These are phyloP conservation scores for Drosophila rubida DNA, from an alignment of 2,888 invertebrate genomes.

Conservation along the genomic window DNA sequence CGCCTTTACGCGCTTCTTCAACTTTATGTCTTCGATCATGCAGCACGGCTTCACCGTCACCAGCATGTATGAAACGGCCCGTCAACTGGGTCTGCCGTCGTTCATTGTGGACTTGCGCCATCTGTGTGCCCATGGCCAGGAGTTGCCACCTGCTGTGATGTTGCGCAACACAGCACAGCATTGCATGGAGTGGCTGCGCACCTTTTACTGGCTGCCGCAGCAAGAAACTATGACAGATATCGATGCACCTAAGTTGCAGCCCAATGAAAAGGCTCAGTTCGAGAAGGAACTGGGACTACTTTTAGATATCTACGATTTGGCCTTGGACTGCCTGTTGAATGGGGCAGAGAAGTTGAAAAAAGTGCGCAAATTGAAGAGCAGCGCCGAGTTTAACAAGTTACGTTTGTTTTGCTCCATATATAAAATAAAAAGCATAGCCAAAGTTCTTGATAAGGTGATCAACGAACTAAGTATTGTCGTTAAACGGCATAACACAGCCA, in stretches of 20 bases:
- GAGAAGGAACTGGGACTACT: slow-evolving; percentile 66
- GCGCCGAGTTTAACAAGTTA: slow-evolving; percentile 67
- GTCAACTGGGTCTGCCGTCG: slow-evolving; percentile 81
- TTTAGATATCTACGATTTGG: slow-evolving; percentile 78
- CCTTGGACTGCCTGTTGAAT: slow-evolving; percentile 67
- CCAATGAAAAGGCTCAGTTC: slow-evolving; percentile 71
- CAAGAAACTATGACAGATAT: slow-evolving; percentile 72
- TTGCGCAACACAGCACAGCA: slow-evolving; percentile 76
- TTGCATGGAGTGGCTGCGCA: slow-evolving; percentile 83
- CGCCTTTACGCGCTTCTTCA: slow-evolving; percentile 83
- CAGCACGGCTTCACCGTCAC: slow-evolving; percentile 74
- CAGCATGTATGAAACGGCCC: slow-evolving; percentile 84
- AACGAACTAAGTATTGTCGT: slow-evolving; percentile 59
- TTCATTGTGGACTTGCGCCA: slow-evolving; percentile 84
- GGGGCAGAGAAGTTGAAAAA: slow-evolving; percentile 71
- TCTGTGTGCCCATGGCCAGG: slow-evolving; percentile 84
- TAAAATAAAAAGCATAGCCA: slow-evolving; percentile 45
- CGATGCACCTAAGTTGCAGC: slow-evolving; percentile 69
- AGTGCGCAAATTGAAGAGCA: slow-evolving; percentile 66
- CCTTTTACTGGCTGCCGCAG: slow-evolving; percentile 82
- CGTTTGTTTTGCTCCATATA: slow-evolving; percentile 61
- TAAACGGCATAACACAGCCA: slow-evolving; percentile 56
- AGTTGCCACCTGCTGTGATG: slow-evolving; percentile 78
- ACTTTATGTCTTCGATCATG: slow-evolving; percentile 85
- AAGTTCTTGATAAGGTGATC: slow-evolving; percentile 50